A percentile compares a stretch with the other conserved stretches of the same genome.
Conservation (phyloP, 2,888 invertebrate species). For the Orchesellides sinensis region DNA sequence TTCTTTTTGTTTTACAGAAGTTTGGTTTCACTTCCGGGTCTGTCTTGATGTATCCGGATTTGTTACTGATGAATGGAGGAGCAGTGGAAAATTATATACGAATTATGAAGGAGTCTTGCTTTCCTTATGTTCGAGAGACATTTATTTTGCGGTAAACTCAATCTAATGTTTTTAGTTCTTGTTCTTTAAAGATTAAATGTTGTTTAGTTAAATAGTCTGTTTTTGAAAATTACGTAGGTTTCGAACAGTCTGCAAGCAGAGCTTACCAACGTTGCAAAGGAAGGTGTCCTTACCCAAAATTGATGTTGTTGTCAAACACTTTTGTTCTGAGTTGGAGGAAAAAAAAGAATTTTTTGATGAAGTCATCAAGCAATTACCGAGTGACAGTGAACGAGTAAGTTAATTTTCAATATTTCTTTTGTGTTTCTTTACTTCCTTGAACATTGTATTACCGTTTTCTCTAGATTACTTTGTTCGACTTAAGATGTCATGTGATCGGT, state of each 20-base stretch:
- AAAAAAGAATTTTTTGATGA: not conserved
- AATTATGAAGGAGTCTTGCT: slow-evolving; percentile 82
- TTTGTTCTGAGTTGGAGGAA: slow-evolving; percentile 47
- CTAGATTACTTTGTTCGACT: slow-evolving; percentile 44
- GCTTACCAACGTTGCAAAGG: slow-evolving; percentile 77
- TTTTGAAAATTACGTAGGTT: slow-evolving; percentile 75
- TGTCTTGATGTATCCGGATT: slow-evolving; percentile 78
- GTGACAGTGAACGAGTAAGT: slow-evolving; percentile 40
- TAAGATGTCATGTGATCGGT: slow-evolving; percentile 33
- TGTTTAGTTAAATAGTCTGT: not conserved
- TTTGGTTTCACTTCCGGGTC: slow-evolving; percentile 52
- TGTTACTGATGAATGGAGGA: slow-evolving; percentile 80
- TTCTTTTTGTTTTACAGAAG: slow-evolving; percentile 41
- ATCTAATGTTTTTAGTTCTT: slow-evolving; percentile 2
- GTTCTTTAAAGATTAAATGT: not conserved
- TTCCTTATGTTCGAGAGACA: slow-evolving; percentile 77
- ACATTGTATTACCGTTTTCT: too few species aligned
- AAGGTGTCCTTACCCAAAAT: slow-evolving; percentile 77
- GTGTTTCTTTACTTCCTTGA: not conserved
- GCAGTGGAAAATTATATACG: slow-evolving; percentile 82
- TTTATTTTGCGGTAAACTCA: slow-evolving; percentile 61
- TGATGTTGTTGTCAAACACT: slow-evolving; percentile 77
- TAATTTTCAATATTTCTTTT: not conserved
- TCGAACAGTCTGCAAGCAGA: slow-evolving; percentile 76
- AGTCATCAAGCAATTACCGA: slow-evolving; percentile 29